Evolutionary conservation across 2,797 vertebrate genomes (phyloP).

Genomic region (Danio choprae): DNA sequence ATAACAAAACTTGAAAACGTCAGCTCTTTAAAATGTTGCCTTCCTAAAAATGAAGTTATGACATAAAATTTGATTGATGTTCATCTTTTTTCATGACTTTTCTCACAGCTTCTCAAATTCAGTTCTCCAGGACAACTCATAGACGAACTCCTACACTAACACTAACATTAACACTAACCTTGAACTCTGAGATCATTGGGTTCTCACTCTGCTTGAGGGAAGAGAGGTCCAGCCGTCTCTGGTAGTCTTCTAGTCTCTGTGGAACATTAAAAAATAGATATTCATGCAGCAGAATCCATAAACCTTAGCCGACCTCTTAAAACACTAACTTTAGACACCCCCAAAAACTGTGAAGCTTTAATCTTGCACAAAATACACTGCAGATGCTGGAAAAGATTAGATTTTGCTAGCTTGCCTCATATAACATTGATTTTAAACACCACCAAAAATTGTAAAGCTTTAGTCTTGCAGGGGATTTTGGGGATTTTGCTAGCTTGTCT

Average conservation of each 20-base stretch:
- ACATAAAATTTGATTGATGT: neutral
- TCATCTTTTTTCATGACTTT: neutral
- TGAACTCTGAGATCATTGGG: conserved; percentile 91
- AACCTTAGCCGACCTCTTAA: conserved; percentile 16
- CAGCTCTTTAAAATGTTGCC: neutral
- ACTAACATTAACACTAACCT: conserved; percentile 72
- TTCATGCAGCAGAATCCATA: conserved; percentile 32
- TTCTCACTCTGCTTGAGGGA: conserved; percentile 92
- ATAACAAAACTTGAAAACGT: neutral
- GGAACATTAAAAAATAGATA: neutral
- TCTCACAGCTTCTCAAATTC: neutral
- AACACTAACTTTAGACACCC: neutral
- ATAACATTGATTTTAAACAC: neutral
- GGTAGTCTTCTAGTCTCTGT: conserved; percentile 92
- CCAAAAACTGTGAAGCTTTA: neutral
- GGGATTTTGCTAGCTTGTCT: conserved; percentile 6
- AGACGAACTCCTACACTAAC: neutral
- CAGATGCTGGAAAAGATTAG: neutral
- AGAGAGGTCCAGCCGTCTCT: conserved; percentile 91
- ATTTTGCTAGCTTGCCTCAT: conserved; percentile 14
- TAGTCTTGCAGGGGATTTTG: no score
- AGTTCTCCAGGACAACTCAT: neutral
- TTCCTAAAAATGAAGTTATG: neutral
- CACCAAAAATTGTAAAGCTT: neutral
- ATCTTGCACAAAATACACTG: neutral